Conservation (phyloP, 2,797 vertebrate species). For the Adelosebastes latens region DNA sequence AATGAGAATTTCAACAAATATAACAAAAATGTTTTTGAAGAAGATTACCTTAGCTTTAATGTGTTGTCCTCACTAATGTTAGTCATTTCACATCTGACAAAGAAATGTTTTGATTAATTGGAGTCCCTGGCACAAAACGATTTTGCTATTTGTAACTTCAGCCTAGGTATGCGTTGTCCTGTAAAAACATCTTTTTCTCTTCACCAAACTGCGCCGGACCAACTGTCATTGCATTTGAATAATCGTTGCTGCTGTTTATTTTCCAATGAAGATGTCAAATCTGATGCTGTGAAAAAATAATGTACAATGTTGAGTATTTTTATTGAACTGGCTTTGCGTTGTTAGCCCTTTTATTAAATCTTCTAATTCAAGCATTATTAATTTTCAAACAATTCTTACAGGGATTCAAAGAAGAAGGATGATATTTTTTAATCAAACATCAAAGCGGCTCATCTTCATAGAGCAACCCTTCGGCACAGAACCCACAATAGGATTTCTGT, state of each 20-base stretch:
- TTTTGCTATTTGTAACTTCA: slow-evolving; percentile 6
- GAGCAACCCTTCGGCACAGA: slow-evolving; percentile 59
- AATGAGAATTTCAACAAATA: too few relatives aligned
- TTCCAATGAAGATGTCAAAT: slow-evolving; percentile 41
- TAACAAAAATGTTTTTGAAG: too few relatives aligned
- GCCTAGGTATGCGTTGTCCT: background rate
- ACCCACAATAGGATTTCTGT: slow-evolving; percentile 59
- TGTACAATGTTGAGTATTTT: slow-evolving; percentile 12
- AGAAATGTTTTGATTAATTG: slow-evolving; percentile 64
- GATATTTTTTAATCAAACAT: slow-evolving; percentile 79
- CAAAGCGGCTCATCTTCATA: slow-evolving; percentile 75
- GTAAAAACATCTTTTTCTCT: background rate
- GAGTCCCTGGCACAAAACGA: slow-evolving; percentile 40
- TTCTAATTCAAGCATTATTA: slow-evolving; percentile 63
- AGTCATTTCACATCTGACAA: slow-evolving; percentile 64
- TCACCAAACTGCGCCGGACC: background rate
- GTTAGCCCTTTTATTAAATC: slow-evolving; percentile 50
- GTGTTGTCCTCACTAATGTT: slow-evolving; percentile 47
- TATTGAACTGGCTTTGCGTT: slow-evolving; percentile 30
- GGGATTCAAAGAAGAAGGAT: slow-evolving; percentile 53
- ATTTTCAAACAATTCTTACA: slow-evolving; percentile 68
- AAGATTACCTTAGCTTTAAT: background rate
- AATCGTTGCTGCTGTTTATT: slow-evolving; percentile 21
- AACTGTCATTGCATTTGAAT: slow-evolving; percentile 28
- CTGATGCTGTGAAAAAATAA: background rate